A percentile compares a stretch with the other conserved stretches of the same genome.
These are phyloP conservation scores for Nephrotoma flavescens DNA, from an alignment of 2,888 invertebrate genomes.

Conservation along the genomic window DNA sequence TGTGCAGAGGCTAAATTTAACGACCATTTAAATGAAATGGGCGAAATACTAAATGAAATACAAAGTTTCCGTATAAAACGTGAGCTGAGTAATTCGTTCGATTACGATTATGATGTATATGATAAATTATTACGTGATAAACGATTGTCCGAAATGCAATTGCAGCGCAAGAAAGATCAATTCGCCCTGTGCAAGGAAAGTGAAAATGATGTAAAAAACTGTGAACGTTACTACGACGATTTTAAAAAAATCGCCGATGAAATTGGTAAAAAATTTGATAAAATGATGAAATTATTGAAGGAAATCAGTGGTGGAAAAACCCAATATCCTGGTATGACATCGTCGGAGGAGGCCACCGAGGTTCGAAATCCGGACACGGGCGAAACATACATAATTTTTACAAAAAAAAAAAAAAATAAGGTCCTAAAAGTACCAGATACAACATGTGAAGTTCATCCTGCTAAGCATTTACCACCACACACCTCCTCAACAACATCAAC, in stretches of 20 bases:
- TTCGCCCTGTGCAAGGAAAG: background rate
- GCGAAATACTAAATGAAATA: background rate
- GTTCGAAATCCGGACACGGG: background rate
- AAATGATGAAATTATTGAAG: background rate
- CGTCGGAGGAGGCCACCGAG: background rate
- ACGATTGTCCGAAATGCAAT: background rate
- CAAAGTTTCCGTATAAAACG: background rate
- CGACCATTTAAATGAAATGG: background rate
- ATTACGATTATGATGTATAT: background rate
- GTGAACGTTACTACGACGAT: background rate
- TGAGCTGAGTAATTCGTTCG: background rate
- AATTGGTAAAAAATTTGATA: background rate
- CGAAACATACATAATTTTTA: background rate
- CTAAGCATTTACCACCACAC: background rate
- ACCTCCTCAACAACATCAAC: background rate
- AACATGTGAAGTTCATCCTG: background rate
- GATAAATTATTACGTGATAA: background rate
- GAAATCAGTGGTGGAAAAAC: background rate
- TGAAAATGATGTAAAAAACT: background rate
- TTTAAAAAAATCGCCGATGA: background rate
- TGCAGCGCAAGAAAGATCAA: background rate
- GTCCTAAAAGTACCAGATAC: background rate
- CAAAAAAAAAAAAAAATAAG: background rate
- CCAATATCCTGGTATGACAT: background rate
- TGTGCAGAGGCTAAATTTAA: background rate